Evolutionary conservation across 2,113 vertebrate species (phyloP), one percentile per base, ranked within the genome.

Genomic region (Paraplagusia blochii): DNA sequence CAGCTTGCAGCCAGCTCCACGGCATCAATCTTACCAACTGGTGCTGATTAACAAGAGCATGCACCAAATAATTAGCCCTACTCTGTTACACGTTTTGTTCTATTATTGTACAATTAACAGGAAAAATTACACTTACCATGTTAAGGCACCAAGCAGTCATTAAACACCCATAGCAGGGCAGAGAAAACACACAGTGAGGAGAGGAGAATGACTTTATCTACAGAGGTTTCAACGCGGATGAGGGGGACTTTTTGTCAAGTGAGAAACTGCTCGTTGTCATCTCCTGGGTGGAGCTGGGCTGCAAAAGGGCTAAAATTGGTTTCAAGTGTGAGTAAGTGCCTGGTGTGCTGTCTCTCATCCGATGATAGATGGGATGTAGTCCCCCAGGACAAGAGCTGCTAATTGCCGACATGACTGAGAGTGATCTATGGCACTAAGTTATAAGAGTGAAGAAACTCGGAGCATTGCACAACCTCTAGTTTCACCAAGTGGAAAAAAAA

Each of bases 291-390:
- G 76, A 78, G 79, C 66, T 17, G 66, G 13, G 55, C 73, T 55
- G 58, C 55, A 73, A 68, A 29, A 73, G 58, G 64, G 59, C 62
- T 82, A 64, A 83, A 86, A 88, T 86, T 88, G 82, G 76, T 85
- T 87, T 86, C 85, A 86, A 87, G 76, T 80, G 82, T 87, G 82
- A 85, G 83, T 83, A 70, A 88, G 85, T 77, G 85, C 72, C 73
- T 68, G 54, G 53, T 57, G 75, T 22, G 9, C 76, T 35, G 56
- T 69, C 62, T 79, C 83, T 78, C 79, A 83, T 85, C 79, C 59
- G 42, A 77, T 80, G 82, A 80, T 85, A 77, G 78, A 84, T 78
- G 66, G 63, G 62, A 66, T 66, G 69, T 76, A 53, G 66, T 81
- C 83, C 76, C 72, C 22, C 4, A 71, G 65, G 80, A 79, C 35